A percentile compares a stretch with the other conserved stretches of the same genome.
Evolutionary conservation across 2,113 vertebrate species (phyloP).

Genomic region (Anguilla japonica): DNA sequence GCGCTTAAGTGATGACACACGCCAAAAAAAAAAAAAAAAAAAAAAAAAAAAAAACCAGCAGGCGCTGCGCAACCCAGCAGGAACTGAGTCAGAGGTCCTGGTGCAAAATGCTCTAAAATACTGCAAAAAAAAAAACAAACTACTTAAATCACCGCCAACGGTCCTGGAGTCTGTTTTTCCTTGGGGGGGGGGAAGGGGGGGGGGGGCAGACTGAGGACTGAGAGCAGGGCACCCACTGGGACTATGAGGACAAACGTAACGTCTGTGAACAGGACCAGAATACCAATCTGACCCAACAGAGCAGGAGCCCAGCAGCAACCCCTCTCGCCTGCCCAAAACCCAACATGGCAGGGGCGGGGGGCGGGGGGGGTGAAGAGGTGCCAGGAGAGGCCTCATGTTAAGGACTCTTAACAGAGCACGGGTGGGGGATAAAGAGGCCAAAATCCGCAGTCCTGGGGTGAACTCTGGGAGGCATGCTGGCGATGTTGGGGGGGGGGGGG

Average conservation of each 20-base stretch:
- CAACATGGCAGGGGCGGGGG: too few species aligned
- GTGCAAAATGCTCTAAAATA: neutral
- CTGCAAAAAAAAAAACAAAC: too few species aligned
- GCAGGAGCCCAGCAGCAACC: neutral
- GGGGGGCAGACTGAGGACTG: too few species aligned
- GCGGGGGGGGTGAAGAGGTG: neutral
- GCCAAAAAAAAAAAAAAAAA: too few species aligned
- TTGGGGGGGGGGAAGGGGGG: neutral
- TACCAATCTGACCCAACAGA: neutral
- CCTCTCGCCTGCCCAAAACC: neutral
- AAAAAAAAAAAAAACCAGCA: too few species aligned
- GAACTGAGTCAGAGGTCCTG: too few species aligned
- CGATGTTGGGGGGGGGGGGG: too few species aligned
- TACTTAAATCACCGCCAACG: too few species aligned
- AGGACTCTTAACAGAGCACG: neutral
- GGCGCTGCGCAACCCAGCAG: too few species aligned
- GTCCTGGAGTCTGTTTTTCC: neutral
- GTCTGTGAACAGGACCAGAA: neutral
- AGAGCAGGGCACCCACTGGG: neutral
- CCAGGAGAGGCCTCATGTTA: neutral
- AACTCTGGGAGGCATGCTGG: too few species aligned
- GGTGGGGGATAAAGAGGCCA: neutral
- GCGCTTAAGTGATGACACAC: too few species aligned
- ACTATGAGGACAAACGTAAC: neutral
- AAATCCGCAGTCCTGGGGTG: too few species aligned